phyloP scores from a whole-genome alignment of 2,113 vertebrate species.

The Ictalurus punctatus region DNA sequence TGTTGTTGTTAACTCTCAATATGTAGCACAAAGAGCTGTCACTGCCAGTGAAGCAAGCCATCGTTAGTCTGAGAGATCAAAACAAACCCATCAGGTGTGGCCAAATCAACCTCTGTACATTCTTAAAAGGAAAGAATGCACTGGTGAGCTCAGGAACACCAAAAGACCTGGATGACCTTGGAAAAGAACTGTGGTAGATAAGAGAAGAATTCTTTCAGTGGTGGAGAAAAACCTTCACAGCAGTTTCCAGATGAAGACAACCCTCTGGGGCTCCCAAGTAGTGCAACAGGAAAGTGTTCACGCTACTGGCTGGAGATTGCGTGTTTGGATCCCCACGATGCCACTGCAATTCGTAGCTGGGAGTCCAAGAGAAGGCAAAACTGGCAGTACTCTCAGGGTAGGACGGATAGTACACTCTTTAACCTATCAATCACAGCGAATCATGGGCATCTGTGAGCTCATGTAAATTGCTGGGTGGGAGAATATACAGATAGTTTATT shows the following conservation, averaged over 20 bases:
- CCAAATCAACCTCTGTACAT: neutral
- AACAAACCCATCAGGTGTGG: neutral
- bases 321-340: neutral
- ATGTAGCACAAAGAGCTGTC: neutral
- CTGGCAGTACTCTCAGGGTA: neutral
- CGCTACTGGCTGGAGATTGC: neutral
- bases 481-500: neutral
- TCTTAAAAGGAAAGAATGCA: neutral
- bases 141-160: neutral
- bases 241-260: neutral
- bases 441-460: neutral
- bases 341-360: too few species aligned
- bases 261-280: neutral
- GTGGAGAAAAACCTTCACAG: neutral
- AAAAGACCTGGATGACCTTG: neutral
- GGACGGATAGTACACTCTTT: neutral
- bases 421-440: neutral
- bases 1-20: neutral
- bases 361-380: neutral
- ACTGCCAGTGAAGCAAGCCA: too few species aligned
- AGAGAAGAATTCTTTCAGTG: neutral
- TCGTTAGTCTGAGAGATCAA: neutral
- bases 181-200: neutral
- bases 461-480: neutral
- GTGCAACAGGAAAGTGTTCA: neutral